Evolutionary conservation across 1,140 invertebrate species (phyloP).

Genomic region (Daktulosphaira vitifoliae): DNA sequence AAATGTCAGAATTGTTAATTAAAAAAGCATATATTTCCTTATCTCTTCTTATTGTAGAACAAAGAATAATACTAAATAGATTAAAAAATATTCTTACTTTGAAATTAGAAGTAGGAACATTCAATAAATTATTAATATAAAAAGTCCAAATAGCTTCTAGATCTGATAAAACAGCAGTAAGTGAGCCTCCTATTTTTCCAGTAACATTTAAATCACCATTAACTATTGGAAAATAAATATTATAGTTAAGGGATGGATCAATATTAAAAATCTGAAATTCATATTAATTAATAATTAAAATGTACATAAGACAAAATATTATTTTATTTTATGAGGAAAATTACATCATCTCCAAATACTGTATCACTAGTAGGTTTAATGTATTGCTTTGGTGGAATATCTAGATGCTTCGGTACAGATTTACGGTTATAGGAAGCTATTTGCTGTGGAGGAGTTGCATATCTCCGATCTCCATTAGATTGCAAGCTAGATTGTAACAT

Average conservation of each 20-base stretch:
- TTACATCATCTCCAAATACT: constrained; percentile 56
- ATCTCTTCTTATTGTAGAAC: too few relatives aligned
- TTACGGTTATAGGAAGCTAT: constrained; percentile 67
- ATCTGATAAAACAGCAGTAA: constrained; percentile 72
- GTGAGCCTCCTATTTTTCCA: constrained; percentile 67
- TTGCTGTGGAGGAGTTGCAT: constrained; percentile 77
- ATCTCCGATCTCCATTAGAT: constrained; percentile 66
- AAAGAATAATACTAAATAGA: too few relatives aligned
- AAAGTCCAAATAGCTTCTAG: constrained; percentile 80
- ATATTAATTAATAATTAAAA: not conserved
- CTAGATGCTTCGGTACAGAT: not conserved
- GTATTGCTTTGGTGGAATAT: not conserved
- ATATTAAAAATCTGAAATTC: constrained; percentile 55
- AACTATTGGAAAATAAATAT: constrained; percentile 80
- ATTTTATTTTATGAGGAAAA: not conserved
- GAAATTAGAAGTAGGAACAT: constrained; percentile 66
- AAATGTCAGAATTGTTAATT: too few relatives aligned
- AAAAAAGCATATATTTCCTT: too few relatives aligned
- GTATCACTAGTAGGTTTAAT: constrained; percentile 53
- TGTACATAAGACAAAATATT: not conserved
- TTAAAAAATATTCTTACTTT: constrained; percentile 44
- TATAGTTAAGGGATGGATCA: constrained; percentile 63
- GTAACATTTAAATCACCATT: constrained; percentile 83
- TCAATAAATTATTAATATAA: constrained; percentile 64
- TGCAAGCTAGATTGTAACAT: constrained; percentile 75